Percentiles rank a stretch among this genome's conserved stretches.
phyloP scores from a whole-genome alignment of 2,888 invertebrate species.

The Archaeoteleia sp. region DNA sequence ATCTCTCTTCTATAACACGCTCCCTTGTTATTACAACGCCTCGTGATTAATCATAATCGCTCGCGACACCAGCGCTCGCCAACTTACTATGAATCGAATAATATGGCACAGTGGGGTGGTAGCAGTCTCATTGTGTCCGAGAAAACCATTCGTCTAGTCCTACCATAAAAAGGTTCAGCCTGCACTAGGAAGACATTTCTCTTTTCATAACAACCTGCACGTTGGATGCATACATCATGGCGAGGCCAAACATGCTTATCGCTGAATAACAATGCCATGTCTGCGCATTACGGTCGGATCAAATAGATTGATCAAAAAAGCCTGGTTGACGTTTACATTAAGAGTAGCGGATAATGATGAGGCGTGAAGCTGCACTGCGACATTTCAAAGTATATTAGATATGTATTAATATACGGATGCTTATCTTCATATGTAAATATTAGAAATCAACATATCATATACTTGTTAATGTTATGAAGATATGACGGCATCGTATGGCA shows the following conservation, averaged over 20 bases:
- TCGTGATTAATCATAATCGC: slow-evolving; percentile 42
- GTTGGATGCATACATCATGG: slow-evolving; percentile 15
- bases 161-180: slow-evolving; percentile 15
- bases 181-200: slow-evolving; percentile 40
- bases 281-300: slow-evolving; percentile 11
- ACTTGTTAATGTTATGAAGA: too few relatives aligned
- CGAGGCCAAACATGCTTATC: slow-evolving; percentile 20
- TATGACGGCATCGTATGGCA: too few relatives aligned
- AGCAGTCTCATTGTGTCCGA: slow-evolving; percentile 33
- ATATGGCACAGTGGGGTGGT: slow-evolving; percentile 29
- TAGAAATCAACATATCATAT: too few relatives aligned
- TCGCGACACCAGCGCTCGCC: not conserved
- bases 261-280: slow-evolving; percentile 22
- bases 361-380: too few relatives aligned
- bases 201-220: slow-evolving; percentile 24
- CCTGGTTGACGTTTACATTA: slow-evolving; percentile 13
- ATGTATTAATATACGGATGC: too few relatives aligned
- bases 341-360: too few relatives aligned
- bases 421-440: too few relatives aligned
- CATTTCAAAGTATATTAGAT: too few relatives aligned
- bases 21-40: slow-evolving; percentile 21
- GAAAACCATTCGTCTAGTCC: not conserved
- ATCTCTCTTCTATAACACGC: slow-evolving; percentile 32
- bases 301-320: slow-evolving; percentile 29
- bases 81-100: slow-evolving; percentile 29